Evolutionary conservation across 2,113 vertebrate genomes (phyloP), one percentile per base, ranked within the genome.

Genomic region (Piprites chloris): DNA sequence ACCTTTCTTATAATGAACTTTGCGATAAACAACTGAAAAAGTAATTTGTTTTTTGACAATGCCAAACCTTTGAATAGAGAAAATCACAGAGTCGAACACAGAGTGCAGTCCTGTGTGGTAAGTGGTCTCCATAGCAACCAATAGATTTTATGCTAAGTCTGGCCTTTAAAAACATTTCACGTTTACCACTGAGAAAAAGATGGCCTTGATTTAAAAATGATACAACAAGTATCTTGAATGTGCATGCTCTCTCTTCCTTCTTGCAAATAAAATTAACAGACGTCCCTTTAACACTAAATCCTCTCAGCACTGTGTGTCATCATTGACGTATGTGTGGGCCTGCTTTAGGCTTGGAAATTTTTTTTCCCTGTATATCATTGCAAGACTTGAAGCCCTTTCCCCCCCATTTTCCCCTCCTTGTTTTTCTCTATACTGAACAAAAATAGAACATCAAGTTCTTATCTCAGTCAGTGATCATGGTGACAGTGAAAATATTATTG

Each of bases 141-240:
- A 98, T 98, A 98, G 98, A 98, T 98, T 98, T 98, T 98, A 98
- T 98, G 98, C 98, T 98, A 98, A 98, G 97, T 98, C 98, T 98
- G 97, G 98, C 98, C 98, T 98, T 98, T 98, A 98, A 98, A 98
- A 98, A 98, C 98, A 98, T 98, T 98, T 98, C 98, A 98, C 98
- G 98, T 98, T 98, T 98, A 97, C 97, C 97, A 98, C 97, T 82
- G 93, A 98, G 98, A 98, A 98, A 98, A 98, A 98, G 98, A 98
- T 98, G 98, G 98, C 98, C 98, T 98, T 98, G 98, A 98, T 98
- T 98, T 98, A 97, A 98, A 98, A 98, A 98, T 98, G 98, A 98
- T 98, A 98, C 97, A 98, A 98, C 96, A 98, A 98, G 97, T 97
- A 97, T 96, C 94, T 97, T 90, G 72, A 95, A 97, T 65, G 89